Conservation (phyloP, 2,113 vertebrate species). For the Vulpes lagopus region DNA sequence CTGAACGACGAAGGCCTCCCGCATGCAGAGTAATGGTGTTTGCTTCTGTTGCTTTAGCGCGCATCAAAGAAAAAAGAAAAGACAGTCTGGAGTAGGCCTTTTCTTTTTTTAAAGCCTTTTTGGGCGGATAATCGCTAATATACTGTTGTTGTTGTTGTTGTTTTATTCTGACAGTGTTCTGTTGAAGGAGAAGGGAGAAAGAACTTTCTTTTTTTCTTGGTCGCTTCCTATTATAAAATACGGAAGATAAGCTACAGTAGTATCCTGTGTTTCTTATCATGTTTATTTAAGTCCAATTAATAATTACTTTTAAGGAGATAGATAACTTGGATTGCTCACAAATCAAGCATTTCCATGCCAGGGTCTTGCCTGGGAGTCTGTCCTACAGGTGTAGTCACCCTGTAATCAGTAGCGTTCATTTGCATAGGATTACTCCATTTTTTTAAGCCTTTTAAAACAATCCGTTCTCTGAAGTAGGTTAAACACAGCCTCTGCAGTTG, state of each 20-base stretch:
- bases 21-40: not conserved
- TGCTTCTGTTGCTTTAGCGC: not conserved
- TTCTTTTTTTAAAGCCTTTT: not conserved
- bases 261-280: not conserved
- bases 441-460: not conserved
- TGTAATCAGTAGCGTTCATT: not conserved
- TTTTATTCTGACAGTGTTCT: constrained; percentile 20
- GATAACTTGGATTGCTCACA: not conserved
- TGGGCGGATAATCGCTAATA: not conserved
- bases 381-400: not conserved
- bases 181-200: not conserved
- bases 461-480: constrained; percentile 28
- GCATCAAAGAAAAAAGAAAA: not conserved
- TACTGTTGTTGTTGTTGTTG: not conserved
- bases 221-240: not conserved
- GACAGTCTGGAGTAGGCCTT: not conserved
- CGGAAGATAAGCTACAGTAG: not conserved
- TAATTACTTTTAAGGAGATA: constrained; percentile 18
- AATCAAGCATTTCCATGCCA: not conserved
- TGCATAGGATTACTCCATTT: not conserved
- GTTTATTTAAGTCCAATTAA: constrained; percentile 40
- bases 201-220: not conserved
- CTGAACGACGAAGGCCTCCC: not conserved
- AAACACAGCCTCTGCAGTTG: not conserved
- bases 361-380: not conserved